These are phyloP conservation scores for Scophthalmus maximus DNA, from an alignment of 2,113 vertebrate species.

Conservation along the genomic window DNA sequence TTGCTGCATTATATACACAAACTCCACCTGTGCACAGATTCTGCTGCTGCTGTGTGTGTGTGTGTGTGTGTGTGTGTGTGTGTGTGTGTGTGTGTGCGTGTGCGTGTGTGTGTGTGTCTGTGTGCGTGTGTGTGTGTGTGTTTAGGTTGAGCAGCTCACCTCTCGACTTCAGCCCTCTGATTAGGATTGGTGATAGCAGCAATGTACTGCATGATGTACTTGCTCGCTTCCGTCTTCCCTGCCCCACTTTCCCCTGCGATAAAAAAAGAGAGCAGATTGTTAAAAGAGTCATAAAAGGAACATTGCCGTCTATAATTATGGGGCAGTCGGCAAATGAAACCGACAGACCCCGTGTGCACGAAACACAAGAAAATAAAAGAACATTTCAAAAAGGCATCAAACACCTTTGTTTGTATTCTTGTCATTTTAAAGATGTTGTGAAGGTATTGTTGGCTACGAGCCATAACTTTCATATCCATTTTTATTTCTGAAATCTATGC, in stretches of 20 bases:
- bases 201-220: constrained; percentile 99
- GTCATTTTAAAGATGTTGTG: too few species aligned
- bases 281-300: background rate
- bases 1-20: background rate
- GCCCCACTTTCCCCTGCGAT: constrained; percentile 95
- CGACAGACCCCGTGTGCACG: background rate
- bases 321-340: background rate
- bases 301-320: background rate
- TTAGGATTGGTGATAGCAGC: constrained; percentile 98
- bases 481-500: background rate
- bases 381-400: too few species aligned
- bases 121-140: too few species aligned
- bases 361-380: background rate
- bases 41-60: too few species aligned
- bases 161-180: constrained; percentile 96
- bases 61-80: too few species aligned
- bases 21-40: background rate
- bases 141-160: constrained; percentile 81
- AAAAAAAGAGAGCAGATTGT: background rate
- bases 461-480: too few species aligned
- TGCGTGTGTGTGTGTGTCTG: too few species aligned
- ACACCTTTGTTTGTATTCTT: too few species aligned
- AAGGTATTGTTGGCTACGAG: too few species aligned
- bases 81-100: too few species aligned
- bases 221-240: constrained; percentile 98